Base-by-base conservation (phyloP, 2,797 vertebrate species). In the Urocyon cinereoargenteus region DNA sequence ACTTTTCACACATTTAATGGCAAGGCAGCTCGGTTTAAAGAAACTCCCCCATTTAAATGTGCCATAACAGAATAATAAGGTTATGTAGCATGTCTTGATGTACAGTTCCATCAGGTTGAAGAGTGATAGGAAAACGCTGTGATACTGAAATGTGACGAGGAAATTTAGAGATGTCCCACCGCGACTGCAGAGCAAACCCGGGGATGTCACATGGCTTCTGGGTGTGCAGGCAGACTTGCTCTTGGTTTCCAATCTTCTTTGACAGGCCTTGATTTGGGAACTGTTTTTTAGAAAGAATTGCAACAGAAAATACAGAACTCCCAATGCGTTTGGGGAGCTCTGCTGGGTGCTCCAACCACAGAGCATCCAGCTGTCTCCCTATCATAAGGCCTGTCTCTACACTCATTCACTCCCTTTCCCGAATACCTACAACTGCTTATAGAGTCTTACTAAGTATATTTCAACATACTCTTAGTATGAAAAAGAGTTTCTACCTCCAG, bases 1-100 rank as follows among this genome's bases (percentile, higher is more conserved):
- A 96, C 90, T 95, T 93, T 72, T 94, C 94, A 93, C 93, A 97
- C 91, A n/a, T 88, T 78, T 83, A 86, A 79, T 85, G 85, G 77
- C 0, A 5, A 73, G 88, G 75, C 51, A 77, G 83, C 22, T 64
- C 26, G 18, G 73, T 91, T 97, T 86, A 97, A 85, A 91, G 85
- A 84, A 97, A 97, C 82, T 57, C 79, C 0, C 49, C 0, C 40
- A 55, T 90, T 97, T 86, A 31, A 88, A 8, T 18, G n/a, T 0
- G 34, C 84, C 66, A 6, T 73, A 53, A 93, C 93, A 97, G 96
- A 95, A 92, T 73, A 97, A 77, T 92, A 92, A 96, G 85, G 83
- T 91, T 62, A 61, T 24, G 34, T 5, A 7, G 75, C 45, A 16
- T n/a, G 83, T 68, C 61, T 49, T 57, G 81, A 87, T 14, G 18